These are phyloP conservation scores for Pangasius djambal DNA, from an alignment of 2,797 vertebrate species.

Conservation along the genomic window DNA sequence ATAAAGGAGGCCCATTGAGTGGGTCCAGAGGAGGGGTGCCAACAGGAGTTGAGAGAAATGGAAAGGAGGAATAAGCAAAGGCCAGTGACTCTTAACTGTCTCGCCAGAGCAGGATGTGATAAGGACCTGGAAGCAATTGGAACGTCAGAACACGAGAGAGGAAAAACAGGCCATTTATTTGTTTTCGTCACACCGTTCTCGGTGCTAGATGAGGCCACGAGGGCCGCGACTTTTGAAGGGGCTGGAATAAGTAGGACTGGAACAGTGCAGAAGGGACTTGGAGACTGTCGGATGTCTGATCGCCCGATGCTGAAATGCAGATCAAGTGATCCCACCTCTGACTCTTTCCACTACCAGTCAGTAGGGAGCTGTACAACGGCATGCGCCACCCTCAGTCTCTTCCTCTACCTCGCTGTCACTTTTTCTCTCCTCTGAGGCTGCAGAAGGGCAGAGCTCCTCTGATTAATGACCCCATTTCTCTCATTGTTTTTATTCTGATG, in stretches of 20 bases:
- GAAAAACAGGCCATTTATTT: conserved; percentile 42
- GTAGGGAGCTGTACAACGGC: not conserved
- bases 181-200: conserved; percentile 1
- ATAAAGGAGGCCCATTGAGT: not conserved
- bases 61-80: not conserved
- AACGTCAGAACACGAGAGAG: conserved; percentile 45
- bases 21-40: not conserved
- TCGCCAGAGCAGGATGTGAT: conserved; percentile 63
- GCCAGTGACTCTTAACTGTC: conserved; percentile 54
- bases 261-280: not conserved
- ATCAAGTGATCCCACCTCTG: not conserved
- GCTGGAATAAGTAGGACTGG: not conserved
- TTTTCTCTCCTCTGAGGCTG: not conserved
- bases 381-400: not conserved
- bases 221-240: not conserved
- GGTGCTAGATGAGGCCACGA: conserved; percentile 10
- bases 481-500: conserved; percentile 35
- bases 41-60: not conserved
- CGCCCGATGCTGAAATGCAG: not conserved
- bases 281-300: not conserved
- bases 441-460: conserved; percentile 25
- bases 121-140: conserved; percentile 64
- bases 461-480: conserved; percentile 41
- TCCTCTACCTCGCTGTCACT: not conserved
- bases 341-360: not conserved